Conservation (phyloP, 2,888 invertebrate species). For the Hydraecia micacea region DNA sequence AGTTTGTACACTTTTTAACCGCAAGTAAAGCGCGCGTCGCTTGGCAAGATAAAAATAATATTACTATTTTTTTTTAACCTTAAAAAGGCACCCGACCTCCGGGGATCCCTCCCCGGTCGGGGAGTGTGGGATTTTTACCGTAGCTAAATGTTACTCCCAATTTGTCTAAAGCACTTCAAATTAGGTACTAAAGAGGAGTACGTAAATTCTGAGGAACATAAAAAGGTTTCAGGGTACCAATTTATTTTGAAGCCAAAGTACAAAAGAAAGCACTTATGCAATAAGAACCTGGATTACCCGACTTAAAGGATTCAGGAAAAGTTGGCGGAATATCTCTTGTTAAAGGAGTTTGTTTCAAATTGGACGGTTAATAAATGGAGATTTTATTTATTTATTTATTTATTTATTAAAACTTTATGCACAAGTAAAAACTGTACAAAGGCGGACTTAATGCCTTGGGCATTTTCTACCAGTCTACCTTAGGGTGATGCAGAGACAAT, state of each 20-base stretch:
- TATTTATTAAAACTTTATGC: no score
- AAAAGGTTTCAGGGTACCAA: conserved; percentile 45
- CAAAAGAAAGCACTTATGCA: conserved; percentile 59
- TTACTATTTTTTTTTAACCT: no score
- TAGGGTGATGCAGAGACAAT: no score
- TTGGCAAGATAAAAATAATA: not conserved
- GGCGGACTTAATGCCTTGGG: no score
- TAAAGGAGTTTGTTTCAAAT: conserved; percentile 50
- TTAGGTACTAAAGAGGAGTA: conserved; percentile 21
- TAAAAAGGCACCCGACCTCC: no score
- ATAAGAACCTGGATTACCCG: conserved; percentile 50
- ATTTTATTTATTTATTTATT: no score
- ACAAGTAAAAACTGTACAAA: no score
- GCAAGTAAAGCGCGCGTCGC: not conserved
- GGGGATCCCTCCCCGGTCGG: no score
- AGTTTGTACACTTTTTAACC: not conserved
- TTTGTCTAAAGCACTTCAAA: conserved; percentile 38
- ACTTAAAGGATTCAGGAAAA: conserved; percentile 40
- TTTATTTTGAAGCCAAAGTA: conserved; percentile 48
- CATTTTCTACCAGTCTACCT: no score
- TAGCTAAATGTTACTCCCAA: conserved; percentile 10
- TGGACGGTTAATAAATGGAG: conserved; percentile 38
- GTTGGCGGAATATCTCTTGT: conserved; percentile 37
- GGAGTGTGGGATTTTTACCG: no score
- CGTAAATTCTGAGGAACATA: conserved; percentile 31